Base-by-base conservation (phyloP, 1,140 invertebrate genomes). In the Drosophila saltans region DNA sequence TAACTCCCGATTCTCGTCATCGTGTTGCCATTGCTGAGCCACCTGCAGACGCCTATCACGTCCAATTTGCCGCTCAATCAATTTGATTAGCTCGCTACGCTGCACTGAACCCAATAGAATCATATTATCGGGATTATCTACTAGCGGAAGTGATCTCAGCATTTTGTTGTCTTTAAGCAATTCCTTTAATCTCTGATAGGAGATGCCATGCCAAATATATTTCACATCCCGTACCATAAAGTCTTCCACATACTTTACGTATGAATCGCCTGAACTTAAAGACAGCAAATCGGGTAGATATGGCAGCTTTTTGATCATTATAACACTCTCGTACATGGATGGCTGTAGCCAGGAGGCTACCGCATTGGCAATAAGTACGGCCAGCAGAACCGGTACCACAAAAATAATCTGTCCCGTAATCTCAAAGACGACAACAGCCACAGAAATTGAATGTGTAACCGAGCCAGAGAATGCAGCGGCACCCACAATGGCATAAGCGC, bases 381-480 rank as follows among this genome's bases (percentile, higher is more conserved):
- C 97, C 76, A 98, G 97, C 96, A 99, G 98, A 60, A 99, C 97
- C 0, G 99, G 98, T 43, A 99, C 95, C 28, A 99, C 96, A 88
- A 99, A 98, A 10, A 97, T 98, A 78, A 99, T 98, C 93, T 99
- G 98, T 59, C 98, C 98, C 1, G 98, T 99, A 95, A 99, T 97
- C 93, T 99, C 99, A 93, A 99, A 99, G 45, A 99, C 97, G 78
- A 99, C 99, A 55, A 99, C 98, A 72, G 98, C 98, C n/a, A 98
- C 98, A 2, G 98, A 99, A 45, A 99, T 98, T 0, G 98, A 99
- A 91, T 99, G 97, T 0, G 99, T 99, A 1, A 99, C 98, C 45
- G 98, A 97, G n/a, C 98, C 98, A 4, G 98, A 97, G 90, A 99
- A 97, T 3, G 98, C 98, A 5, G 98, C 98, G 2, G 98, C 98